Evolutionary conservation across 2,113 vertebrate species (phyloP).

Genomic region (Toxotes chatareus): DNA sequence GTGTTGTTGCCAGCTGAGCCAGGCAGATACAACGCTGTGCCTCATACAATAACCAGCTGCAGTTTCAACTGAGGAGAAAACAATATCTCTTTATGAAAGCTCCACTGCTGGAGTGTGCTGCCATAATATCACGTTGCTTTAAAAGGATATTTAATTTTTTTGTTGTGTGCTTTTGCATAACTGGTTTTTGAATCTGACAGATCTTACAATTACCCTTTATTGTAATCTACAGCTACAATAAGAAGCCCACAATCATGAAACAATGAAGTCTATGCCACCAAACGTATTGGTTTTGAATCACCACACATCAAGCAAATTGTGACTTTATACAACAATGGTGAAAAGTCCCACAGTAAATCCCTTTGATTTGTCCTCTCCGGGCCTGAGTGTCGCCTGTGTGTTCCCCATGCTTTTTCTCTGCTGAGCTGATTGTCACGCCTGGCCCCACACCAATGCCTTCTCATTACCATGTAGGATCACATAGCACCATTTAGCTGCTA

Average conservation of each 20-base stretch:
- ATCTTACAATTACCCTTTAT: conserved; percentile 24
- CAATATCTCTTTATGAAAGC: conserved; percentile 41
- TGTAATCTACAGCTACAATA: conserved; percentile 18
- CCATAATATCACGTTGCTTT: conserved; percentile 11
- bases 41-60: conserved; percentile 48
- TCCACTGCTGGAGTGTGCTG: neutral
- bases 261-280: neutral
- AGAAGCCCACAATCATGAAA: conserved; percentile 26
- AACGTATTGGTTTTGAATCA: conserved; percentile 12
- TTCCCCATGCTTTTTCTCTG: conserved; percentile 31
- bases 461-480: conserved; percentile 83
- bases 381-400: conserved; percentile 29
- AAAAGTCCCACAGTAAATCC: conserved; percentile 20
- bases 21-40: conserved; percentile 39
- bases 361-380: conserved; percentile 16
- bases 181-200: conserved; percentile 16
- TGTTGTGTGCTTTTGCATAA: conserved; percentile 15
- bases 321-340: conserved; percentile 17
- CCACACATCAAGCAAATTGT: conserved; percentile 8
- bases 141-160: conserved; percentile 15
- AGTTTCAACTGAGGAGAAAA: conserved; percentile 37
- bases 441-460: conserved; percentile 72
- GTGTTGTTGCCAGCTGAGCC: conserved; percentile 56
- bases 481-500: conserved; percentile 79
- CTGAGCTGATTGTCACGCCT: conserved; percentile 68